A percentile compares a stretch with the other conserved stretches of the same genome.
These are phyloP conservation scores for Philaethria dido DNA, from an alignment of 2,888 invertebrate genomes.

Conservation along the genomic window DNA sequence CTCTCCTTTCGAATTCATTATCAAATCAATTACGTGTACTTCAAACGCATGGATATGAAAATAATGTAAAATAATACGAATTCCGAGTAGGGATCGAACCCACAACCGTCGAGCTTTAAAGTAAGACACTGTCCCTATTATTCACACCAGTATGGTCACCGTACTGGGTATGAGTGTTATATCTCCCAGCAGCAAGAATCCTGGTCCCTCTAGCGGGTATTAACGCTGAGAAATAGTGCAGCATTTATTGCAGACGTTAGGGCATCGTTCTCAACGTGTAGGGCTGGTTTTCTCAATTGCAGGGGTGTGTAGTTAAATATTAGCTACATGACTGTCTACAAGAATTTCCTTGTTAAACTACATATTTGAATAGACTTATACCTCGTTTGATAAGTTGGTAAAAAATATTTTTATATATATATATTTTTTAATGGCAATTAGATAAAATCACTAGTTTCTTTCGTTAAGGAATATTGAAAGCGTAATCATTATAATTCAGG, in stretches of 20 bases:
- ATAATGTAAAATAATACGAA: no score
- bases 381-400: no score
- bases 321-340: not conserved
- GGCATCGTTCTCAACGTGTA: conserved; percentile 16
- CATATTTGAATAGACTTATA: no score
- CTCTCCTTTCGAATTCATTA: no score
- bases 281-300: conserved; percentile 13
- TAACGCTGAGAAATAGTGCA: conserved; percentile 29
- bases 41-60: no score
- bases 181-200: conserved; percentile 20
- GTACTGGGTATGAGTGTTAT: conserved; percentile 21
- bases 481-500: no score
- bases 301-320: conserved; percentile 13
- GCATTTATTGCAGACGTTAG: conserved; percentile 28
- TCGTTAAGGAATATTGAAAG: no score
- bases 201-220: conserved; percentile 19
- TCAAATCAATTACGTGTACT: no score
- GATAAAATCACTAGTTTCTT: no score
- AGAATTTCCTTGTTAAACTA: not conserved
- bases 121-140: not conserved
- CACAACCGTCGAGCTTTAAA: not conserved
- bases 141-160: conserved; percentile 1
- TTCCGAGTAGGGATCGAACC: not conserved
- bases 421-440: no score
- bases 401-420: no score